Evolutionary conservation across 2,113 vertebrate genomes (phyloP).

Genomic region (Chroicocephalus ridibundus): DNA sequence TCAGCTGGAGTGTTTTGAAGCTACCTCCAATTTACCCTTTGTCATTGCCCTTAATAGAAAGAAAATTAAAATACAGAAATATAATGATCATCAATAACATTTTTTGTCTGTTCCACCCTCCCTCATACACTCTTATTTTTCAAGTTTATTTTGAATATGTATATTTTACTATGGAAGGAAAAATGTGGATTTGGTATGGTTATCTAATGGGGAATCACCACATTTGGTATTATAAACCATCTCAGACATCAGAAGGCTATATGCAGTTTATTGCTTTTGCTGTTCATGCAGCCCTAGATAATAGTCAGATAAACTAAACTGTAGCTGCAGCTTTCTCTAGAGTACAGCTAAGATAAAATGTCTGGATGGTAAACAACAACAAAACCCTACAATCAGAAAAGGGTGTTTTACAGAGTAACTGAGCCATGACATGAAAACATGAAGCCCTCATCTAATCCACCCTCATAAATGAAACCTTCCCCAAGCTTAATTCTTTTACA

Average conservation of each 20-base stretch:
- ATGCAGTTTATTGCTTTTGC: background rate
- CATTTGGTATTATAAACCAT: background rate
- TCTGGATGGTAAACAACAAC: background rate
- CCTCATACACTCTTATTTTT: background rate
- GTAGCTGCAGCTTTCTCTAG: background rate
- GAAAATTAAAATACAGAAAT: background rate
- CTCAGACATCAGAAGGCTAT: background rate
- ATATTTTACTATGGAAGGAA: background rate
- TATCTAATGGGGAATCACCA: background rate
- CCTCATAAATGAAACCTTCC: background rate
- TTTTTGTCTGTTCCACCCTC: background rate
- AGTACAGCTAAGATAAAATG: background rate
- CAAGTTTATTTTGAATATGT: background rate
- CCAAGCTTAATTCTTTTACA: background rate
- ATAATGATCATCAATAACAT: background rate
- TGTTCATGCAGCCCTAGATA: background rate
- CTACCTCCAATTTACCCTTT: background rate
- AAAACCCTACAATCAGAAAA: background rate
- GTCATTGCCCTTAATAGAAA: background rate
- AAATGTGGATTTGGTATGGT: background rate
- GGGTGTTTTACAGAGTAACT: background rate
- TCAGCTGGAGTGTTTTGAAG: background rate
- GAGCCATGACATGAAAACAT: background rate
- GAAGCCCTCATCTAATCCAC: background rate
- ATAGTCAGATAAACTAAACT: background rate